phyloP scores from a whole-genome alignment of 2,888 invertebrate species.

The Pimpla rufipes region DNA sequence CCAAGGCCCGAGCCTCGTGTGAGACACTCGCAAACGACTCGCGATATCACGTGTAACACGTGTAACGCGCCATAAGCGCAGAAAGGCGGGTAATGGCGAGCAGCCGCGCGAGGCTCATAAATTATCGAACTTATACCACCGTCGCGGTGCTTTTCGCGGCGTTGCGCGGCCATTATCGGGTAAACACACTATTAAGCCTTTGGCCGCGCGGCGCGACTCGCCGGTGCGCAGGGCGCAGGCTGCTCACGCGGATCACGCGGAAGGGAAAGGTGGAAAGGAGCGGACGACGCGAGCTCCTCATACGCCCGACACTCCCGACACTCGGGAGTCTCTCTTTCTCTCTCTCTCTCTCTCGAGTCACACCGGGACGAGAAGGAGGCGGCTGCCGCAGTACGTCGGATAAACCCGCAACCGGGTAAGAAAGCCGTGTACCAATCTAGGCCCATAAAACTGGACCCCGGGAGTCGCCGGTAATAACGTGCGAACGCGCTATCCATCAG shows the following conservation, averaged over 20 bases:
- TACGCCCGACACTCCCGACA: too few relatives aligned
- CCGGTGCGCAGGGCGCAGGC: slow-evolving; percentile 9
- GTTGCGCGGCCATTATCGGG: slow-evolving; percentile 77
- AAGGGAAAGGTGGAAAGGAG: slow-evolving; percentile 27
- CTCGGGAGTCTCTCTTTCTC: too few relatives aligned
- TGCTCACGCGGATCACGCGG: neutral
- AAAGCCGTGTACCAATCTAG: slow-evolving; percentile 78
- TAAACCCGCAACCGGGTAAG: slow-evolving; percentile 55
- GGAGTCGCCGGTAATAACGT: slow-evolving; percentile 80
- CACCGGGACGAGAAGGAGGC: slow-evolving; percentile 34
- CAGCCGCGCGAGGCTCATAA: slow-evolving; percentile 53
- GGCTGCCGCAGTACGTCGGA: slow-evolving; percentile 31
- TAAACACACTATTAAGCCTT: slow-evolving; percentile 77
- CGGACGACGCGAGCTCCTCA: too few relatives aligned
- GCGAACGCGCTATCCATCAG: slow-evolving; percentile 83
- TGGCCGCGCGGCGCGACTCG: slow-evolving; percentile 58
- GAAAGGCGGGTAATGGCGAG: slow-evolving; percentile 35
- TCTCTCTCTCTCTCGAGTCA: slow-evolving; percentile 39
- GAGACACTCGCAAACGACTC: too few relatives aligned
- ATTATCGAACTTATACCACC: slow-evolving; percentile 67
- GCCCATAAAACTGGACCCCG: slow-evolving; percentile 79
- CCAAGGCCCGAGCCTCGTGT: too few relatives aligned
- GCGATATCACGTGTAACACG: neutral
- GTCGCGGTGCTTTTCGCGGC: slow-evolving; percentile 65
- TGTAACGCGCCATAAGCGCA: slow-evolving; percentile 9